These are phyloP conservation scores for Allophyes oxyacanthae DNA, from an alignment of 2,888 invertebrate genomes.

Conservation along the genomic window DNA sequence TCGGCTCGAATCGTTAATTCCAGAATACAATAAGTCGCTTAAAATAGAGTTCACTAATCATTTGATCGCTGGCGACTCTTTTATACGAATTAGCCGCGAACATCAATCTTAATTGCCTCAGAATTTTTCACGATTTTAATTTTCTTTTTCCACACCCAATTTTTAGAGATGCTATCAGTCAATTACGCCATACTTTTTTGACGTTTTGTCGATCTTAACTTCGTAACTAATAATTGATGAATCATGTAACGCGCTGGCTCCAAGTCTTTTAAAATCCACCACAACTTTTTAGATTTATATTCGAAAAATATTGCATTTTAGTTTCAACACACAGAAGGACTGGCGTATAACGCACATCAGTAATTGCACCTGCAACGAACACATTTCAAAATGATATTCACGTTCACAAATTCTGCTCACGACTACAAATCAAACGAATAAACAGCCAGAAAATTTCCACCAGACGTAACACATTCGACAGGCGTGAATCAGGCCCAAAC, in stretches of 20 bases:
- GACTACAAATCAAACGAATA: conserved; percentile 66
- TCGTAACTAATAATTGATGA: conserved; percentile 54
- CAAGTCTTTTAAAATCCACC: conserved; percentile 16
- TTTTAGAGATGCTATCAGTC: conserved; percentile 48
- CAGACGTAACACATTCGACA: conserved; percentile 74
- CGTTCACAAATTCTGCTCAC: conserved; percentile 31
- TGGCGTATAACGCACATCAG: conserved; percentile 7
- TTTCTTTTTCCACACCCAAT: conserved; percentile 48
- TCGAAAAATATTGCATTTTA: conserved; percentile 8
- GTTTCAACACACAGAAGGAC: conserved; percentile 7
- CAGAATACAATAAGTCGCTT: conserved; percentile 29
- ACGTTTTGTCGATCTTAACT: conserved; percentile 50
- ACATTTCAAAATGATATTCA: conserved; percentile 38
- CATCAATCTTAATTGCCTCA: conserved; percentile 52
- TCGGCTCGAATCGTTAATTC: background rate
- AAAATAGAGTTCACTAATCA: conserved; percentile 30
- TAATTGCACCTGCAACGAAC: conserved; percentile 16
- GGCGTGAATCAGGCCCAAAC: conserved; percentile 74
- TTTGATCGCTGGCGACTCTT: conserved; percentile 19
- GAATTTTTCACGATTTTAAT: conserved; percentile 40
- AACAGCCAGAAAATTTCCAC: conserved; percentile 72
- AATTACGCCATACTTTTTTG: conserved; percentile 58
- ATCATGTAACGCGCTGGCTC: conserved; percentile 39
- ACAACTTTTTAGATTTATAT: conserved; percentile 17
- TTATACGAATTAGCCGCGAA: conserved; percentile 37